Base-by-base conservation (phyloP, 92 coral and sea anemone species). In the Porites divaricata region DNA sequence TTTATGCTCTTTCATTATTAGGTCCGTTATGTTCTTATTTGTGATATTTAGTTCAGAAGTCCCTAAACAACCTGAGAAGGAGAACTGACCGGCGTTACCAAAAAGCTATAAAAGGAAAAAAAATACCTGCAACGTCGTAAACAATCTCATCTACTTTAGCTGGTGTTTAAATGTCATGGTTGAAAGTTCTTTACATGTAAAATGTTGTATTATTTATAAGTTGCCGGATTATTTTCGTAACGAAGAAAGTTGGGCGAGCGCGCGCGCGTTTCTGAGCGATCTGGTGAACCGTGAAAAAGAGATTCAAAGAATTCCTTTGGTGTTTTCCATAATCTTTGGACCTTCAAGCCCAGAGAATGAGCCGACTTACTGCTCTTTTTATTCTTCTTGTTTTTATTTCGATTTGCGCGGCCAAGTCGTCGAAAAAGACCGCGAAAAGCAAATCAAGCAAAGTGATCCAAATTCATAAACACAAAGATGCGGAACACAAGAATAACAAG, bases 321-420 rank as follows among this genome's bases (percentile, higher is more conserved):
- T 35, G 45, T 25, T 48, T 71, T n/a, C 19, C 10, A 22, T 41
- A 59, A 25, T 6, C 9, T 8, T 74, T 8, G 72, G 71, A 48
- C 35, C n/a, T 10, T 70, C 17, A 63, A 20, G 52, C 51, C 24
- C 45, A 20, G 16, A 89, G 13, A 20, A 91, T 91, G 94, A 87
- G 89, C 45, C 45, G 45, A 53, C 66, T 79, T 13, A 71, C 76
- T 19, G 63, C 65, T 11, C 19, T 91, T 8, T 67, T 88, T 8
- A 45, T 81, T 20, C 78, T 91, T 14, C 73, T 78, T 20, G 66
- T 91, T 49, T 13, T 88, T 12, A 65, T 88, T 50, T 75, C 85
- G 63, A 77, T 82, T 69, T 87, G 89, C 54, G 91, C 86, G 58
- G 89, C 91, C 11, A 91, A 91, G 67, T 79, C 89, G 1, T 80